Evolutionary conservation across 2,113 vertebrate genomes (phyloP).

Genomic region (Galeopterus variegatus): DNA sequence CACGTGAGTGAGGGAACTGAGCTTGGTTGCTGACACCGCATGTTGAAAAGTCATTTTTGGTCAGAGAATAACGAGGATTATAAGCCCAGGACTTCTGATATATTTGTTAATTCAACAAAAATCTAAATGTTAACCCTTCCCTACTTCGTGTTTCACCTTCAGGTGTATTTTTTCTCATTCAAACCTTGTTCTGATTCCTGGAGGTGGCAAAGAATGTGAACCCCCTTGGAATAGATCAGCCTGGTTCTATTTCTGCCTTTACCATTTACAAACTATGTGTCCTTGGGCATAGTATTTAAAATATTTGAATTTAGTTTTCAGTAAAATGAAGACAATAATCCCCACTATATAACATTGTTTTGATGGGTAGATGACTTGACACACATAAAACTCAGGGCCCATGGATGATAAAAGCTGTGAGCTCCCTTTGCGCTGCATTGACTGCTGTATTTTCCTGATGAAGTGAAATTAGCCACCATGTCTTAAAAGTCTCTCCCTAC

Average conservation of each 20-base stretch:
- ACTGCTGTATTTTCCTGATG: conserved; percentile 37
- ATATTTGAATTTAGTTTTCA: conserved; percentile 45
- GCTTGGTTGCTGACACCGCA: not conserved
- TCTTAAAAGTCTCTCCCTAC: conserved; percentile 50
- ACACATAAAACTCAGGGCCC: conserved; percentile 3
- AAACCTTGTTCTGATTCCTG: not conserved
- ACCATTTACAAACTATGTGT: not conserved
- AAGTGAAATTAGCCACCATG: conserved; percentile 49
- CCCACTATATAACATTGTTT: not conserved
- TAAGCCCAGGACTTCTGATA: not conserved
- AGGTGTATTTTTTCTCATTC: not conserved
- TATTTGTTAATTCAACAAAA: conserved; percentile 5
- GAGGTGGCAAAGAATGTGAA: not conserved
- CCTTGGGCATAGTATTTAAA: conserved; percentile 3
- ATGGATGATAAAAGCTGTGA: not conserved
- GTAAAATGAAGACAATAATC: conserved; percentile 39
- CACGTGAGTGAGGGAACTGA: not conserved
- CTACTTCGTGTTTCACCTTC: not conserved
- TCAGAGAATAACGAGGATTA: conserved; percentile 17
- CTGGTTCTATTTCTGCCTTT: not conserved
- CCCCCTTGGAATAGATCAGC: not conserved
- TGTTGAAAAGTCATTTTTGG: conserved; percentile 30
- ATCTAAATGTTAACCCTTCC: not conserved
- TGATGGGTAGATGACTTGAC: not conserved
- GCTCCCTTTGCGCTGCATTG: not conserved